Conservation (phyloP, 1,140 invertebrate genomes). For the Temnothorax nylanderi region DNA sequence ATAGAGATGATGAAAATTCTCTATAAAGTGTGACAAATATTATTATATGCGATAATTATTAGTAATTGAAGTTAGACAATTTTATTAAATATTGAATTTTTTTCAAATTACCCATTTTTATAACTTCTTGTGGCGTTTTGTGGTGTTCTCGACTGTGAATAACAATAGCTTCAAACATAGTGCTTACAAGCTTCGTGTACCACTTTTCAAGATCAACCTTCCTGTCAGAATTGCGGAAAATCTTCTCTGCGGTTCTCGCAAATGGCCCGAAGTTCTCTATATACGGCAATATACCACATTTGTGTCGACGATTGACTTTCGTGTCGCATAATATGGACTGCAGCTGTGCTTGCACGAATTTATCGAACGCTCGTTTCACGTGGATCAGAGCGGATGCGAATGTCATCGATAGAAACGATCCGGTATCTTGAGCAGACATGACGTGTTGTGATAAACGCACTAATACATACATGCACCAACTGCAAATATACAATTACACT, state of each 20-base stretch:
- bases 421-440: conserved; percentile 95
- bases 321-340: conserved; percentile 93
- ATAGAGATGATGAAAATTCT: conserved; percentile 98
- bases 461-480: conserved; percentile 96
- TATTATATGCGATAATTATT: not conserved
- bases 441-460: conserved; percentile 96
- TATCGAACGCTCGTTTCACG: conserved; percentile 98
- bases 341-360: conserved; percentile 95
- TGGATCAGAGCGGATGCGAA: conserved; percentile 95
- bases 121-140: conserved; percentile 97
- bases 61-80: not conserved
- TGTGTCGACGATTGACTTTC: conserved; percentile 90
- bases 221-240: conserved; percentile 95
- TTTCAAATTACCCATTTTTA: conserved; percentile 92
- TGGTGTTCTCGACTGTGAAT: conserved; percentile 94
- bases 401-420: conserved; percentile 96
- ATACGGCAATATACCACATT: conserved; percentile 97
- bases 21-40: conserved; percentile 83
- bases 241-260: conserved; percentile 93
- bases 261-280: conserved; percentile 96
- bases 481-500: conserved; percentile 82
- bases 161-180: conserved; percentile 95
- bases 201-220: conserved; percentile 98
- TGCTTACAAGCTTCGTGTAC: conserved; percentile 93
- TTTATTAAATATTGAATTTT: conserved; percentile 8